phyloP scores from a whole-genome alignment of 2,888 invertebrate species.

The Hirtodrosophila confusa region DNA sequence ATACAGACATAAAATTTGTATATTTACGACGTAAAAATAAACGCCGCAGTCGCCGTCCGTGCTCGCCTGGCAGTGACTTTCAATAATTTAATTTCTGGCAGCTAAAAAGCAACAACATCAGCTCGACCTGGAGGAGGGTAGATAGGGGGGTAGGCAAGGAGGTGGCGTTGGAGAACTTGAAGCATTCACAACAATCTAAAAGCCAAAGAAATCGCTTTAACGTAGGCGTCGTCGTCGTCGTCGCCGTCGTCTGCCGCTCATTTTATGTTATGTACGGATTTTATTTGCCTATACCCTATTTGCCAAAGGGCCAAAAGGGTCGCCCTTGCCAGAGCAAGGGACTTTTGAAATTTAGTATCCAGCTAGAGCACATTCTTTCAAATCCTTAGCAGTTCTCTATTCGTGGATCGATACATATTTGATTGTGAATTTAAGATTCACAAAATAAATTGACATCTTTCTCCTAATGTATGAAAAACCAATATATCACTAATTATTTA shows the following conservation, averaged over 20 bases:
- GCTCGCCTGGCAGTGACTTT: conserved; percentile 70
- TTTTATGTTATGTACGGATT: conserved; percentile 39
- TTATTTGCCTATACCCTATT: conserved; percentile 36
- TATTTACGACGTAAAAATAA: conserved; percentile 81
- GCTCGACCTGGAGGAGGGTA: too few species aligned
- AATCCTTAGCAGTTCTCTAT: too few species aligned
- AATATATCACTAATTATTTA: too few species aligned
- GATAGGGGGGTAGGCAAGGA: neutral
- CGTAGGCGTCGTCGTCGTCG: conserved; percentile 42
- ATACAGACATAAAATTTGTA: conserved; percentile 69
- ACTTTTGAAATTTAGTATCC: too few species aligned
- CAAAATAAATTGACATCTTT: too few species aligned
- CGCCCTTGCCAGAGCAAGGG: neutral
- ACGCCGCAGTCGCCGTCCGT: conserved; percentile 31
- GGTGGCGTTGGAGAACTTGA: conserved; percentile 22
- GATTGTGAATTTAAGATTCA: too few species aligned
- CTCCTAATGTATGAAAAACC: too few species aligned
- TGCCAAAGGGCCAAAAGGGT: conserved; percentile 13
- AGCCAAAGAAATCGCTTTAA: conserved; percentile 51
- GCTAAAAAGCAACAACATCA: conserved; percentile 35
- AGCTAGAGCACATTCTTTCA: too few species aligned
- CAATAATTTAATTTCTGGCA: conserved; percentile 76
- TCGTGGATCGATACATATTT: too few species aligned
- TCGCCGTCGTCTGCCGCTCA: conserved; percentile 8
- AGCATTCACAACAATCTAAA: conserved; percentile 37